phyloP scores from a whole-genome alignment of 2,888 invertebrate genomes.

The Mimas tiliae region DNA sequence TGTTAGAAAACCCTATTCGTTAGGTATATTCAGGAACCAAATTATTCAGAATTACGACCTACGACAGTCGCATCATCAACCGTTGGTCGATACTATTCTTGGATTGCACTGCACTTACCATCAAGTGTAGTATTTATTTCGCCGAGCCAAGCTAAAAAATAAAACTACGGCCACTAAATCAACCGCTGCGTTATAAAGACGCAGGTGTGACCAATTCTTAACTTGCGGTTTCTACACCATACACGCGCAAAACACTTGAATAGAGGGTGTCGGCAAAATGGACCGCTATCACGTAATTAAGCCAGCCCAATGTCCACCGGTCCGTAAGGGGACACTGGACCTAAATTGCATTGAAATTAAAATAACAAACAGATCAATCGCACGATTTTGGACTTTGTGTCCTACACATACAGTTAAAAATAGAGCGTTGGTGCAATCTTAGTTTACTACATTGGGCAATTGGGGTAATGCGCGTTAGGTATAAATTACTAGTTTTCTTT shows the following conservation, averaged over 20 bases:
- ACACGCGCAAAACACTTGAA: conserved; percentile 51
- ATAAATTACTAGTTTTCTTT: conserved; percentile 81
- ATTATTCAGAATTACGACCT: no score
- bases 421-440: conserved; percentile 14
- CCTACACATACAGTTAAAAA: conserved; percentile 37
- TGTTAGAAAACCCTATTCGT: no score
- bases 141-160: no score
- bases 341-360: conserved; percentile 66
- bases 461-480: conserved; percentile 73
- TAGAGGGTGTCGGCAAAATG: conserved; percentile 65
- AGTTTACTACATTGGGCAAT: conserved; percentile 58
- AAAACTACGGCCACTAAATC: no score
- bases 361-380: conserved; percentile 47
- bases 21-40: no score
- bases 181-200: not conserved
- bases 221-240: not conserved
- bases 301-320: conserved; percentile 71
- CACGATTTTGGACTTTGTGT: conserved; percentile 44
- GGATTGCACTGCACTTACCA: no score
- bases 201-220: conserved; percentile 7
- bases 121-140: no score
- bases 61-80: no score
- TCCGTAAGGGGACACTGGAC: conserved; percentile 71
- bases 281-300: conserved; percentile 82
- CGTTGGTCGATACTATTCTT: no score